phyloP scores from a whole-genome alignment of 2,888 invertebrate genomes.

The Gerris lacustris region DNA sequence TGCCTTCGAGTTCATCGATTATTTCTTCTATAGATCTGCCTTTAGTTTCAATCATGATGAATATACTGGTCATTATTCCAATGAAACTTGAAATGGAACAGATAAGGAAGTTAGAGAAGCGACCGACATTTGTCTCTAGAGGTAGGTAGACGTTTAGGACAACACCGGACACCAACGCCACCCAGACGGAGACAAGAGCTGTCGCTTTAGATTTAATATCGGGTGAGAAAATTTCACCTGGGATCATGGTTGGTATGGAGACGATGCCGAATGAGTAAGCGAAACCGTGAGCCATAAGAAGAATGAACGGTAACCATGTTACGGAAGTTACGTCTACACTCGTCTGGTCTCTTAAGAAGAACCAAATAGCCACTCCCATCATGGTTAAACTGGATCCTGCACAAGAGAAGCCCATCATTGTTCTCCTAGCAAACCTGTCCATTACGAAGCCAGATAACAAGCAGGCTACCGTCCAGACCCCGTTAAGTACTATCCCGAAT shows the following conservation, averaged over 20 bases:
- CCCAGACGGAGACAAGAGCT: slow-evolving; percentile 44
- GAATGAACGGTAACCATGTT: slow-evolving; percentile 41
- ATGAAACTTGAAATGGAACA: slow-evolving; percentile 47
- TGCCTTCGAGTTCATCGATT: slow-evolving; percentile 38
- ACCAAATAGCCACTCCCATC: slow-evolving; percentile 20
- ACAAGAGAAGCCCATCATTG: slow-evolving; percentile 24
- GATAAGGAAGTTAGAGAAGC: slow-evolving; percentile 52
- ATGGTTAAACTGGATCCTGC: slow-evolving; percentile 19
- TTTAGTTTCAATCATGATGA: slow-evolving; percentile 53
- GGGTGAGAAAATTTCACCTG: slow-evolving; percentile 51
- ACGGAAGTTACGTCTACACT: slow-evolving; percentile 34
- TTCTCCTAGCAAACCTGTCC: slow-evolving; percentile 26
- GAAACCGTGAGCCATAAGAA: slow-evolving; percentile 46
- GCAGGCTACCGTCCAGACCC: slow-evolving; percentile 21
- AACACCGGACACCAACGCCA: slow-evolving; percentile 44
- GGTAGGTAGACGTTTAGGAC: slow-evolving; percentile 48
- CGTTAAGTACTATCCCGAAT: slow-evolving; percentile 25
- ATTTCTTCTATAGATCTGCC: slow-evolving; percentile 57
- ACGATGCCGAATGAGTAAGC: slow-evolving; percentile 49
- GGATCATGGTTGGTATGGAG: slow-evolving; percentile 49
- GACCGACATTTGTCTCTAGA: slow-evolving; percentile 46
- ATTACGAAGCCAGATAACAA: slow-evolving; percentile 21
- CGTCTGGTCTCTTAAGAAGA: slow-evolving; percentile 18
- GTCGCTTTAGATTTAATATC: slow-evolving; percentile 51
- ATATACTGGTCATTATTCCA: slow-evolving; percentile 41